Conservation (phyloP, 2,888 invertebrate species). For the Sympetrum striolatum region DNA sequence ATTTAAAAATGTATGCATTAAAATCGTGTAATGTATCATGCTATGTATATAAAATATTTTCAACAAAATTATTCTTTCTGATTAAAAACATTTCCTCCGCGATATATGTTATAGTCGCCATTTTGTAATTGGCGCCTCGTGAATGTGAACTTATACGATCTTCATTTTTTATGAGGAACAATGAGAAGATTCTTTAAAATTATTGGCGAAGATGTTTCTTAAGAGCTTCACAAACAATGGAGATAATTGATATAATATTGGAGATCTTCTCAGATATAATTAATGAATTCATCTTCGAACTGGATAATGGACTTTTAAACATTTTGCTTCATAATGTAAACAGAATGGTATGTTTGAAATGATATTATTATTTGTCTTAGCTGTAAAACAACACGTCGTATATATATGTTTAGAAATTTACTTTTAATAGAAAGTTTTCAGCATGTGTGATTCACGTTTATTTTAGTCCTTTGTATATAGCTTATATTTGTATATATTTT, state of each 20-base stretch:
- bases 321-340: not conserved
- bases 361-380: not conserved
- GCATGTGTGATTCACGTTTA: not conserved
- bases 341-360: not conserved
- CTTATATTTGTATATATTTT: too few species aligned
- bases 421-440: not conserved
- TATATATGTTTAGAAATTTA: not conserved
- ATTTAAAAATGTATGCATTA: too few species aligned
- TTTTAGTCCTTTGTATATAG: not conserved
- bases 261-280: not conserved
- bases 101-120: not conserved
- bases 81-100: too few species aligned
- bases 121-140: not conserved
- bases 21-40: too few species aligned
- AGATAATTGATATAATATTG: slow-evolving; percentile 3
- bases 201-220: not conserved
- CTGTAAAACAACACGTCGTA: not conserved
- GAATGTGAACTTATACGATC: not conserved
- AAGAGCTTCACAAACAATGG: not conserved
- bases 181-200: not conserved
- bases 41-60: too few species aligned
- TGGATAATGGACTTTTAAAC: slow-evolving; percentile 2
- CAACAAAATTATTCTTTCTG: too few species aligned
- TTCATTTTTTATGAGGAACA: not conserved
- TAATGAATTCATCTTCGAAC: slow-evolving; percentile 13